Evolutionary conservation across 2,113 vertebrate genomes (phyloP).

Genomic region (Mus pahari): DNA sequence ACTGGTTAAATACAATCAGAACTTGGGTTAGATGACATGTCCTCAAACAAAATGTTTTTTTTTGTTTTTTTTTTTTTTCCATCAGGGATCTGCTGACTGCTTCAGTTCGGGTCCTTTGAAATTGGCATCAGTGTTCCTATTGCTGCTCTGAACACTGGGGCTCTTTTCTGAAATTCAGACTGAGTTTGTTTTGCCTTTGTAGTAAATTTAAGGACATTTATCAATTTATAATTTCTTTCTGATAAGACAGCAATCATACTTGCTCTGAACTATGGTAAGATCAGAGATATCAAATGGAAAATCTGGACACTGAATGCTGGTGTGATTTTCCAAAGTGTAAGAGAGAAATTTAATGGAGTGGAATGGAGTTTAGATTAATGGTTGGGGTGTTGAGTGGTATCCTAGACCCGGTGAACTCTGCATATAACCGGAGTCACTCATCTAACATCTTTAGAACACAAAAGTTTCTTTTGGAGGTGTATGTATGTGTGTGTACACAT

Average conservation of each 20-base stretch:
- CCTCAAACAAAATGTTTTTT: no score
- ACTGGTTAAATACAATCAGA: neutral
- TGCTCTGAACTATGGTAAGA: neutral
- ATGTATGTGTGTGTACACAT: rapidly evolving
- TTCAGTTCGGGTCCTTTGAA: neutral
- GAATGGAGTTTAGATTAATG: rapidly evolving
- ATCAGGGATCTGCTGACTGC: neutral
- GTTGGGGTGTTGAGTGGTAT: neutral
- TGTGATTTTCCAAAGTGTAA: neutral
- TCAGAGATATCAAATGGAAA: neutral
- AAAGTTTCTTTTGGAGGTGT: neutral
- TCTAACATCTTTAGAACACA: neutral
- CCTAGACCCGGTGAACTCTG: neutral
- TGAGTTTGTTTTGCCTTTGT: neutral
- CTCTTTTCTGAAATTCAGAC: neutral
- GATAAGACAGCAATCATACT: neutral
- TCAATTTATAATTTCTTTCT: neutral
- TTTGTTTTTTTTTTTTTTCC: no score
- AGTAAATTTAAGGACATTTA: neutral
- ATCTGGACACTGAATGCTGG: rapidly evolving
- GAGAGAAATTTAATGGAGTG: neutral
- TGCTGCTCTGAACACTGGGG: neutral
- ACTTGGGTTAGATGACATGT: rapidly evolving
- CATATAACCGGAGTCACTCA: no score
- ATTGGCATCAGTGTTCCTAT: neutral